Base-by-base conservation (phyloP, 2,888 invertebrate species). In the Pyrochroa serraticornis region DNA sequence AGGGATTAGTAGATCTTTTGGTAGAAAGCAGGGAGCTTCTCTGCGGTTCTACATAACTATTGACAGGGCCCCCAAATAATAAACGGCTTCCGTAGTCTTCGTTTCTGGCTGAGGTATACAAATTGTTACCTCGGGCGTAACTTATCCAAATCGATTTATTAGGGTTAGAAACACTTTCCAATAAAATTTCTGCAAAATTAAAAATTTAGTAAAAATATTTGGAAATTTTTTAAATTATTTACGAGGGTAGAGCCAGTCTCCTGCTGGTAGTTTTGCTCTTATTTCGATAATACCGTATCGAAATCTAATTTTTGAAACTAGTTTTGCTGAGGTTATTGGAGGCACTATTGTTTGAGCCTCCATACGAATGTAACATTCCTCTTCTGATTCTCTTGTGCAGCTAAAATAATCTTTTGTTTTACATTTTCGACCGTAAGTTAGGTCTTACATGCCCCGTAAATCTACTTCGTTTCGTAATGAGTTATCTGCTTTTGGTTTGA, bases 181-280 rank as follows among this genome's bases (percentile, higher is more conserved):
- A 49, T 48, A 66, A 72, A n/a, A 74, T 67, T 66, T 73, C 74
- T 74, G 22, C 22, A 22, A 22, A 22, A 22, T 22, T 22, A 22
- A 2, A 22, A 2, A 22, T 3, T 22, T 22, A 22, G 5, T 5
- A 41, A 38, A 48, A 47, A 46, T 68, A 69, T 32, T 33, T 22
- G 34, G 33, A 33, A 31, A 46, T n/a, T 12, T 13, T 43, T 22
- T 22, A 14, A 12, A 22, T 9, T 13, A 56, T 58, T 66, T 72
- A 84, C 84, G 81, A 69, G 84, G 83, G 74, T 80, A 82, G 12
- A 85, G 72, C 84, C 84, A 85, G 67, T 84, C 83, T 30, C 84
- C 85, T 36, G 71, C 63, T 1, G 85, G 83, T 47, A 84, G 75
- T 70, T 82, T 82, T 0, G 83, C 84, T 47, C 75, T 77, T 22